These are phyloP conservation scores for Ammospiza nelsoni DNA, from an alignment of 2,113 vertebrate species.

Conservation along the genomic window DNA sequence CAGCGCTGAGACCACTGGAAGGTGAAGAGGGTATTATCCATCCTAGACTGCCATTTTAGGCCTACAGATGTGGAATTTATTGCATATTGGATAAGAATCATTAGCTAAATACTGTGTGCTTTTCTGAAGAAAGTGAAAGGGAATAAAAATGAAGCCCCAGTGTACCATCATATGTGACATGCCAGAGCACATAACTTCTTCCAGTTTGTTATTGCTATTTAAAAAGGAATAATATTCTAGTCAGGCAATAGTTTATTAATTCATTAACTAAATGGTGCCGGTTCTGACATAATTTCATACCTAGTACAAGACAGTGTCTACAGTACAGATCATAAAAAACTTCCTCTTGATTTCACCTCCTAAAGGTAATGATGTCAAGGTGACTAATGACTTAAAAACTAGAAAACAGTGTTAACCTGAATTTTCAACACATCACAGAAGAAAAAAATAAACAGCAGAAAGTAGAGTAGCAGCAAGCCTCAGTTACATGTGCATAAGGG, in stretches of 20 bases:
- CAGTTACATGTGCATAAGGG: background rate
- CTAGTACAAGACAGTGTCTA: background rate
- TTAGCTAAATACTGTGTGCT: background rate
- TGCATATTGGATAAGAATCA: background rate
- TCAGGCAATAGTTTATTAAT: background rate
- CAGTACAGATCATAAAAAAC: background rate
- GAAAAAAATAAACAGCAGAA: background rate
- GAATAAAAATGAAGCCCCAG: background rate
- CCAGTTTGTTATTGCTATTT: background rate
- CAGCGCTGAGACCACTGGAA: background rate
- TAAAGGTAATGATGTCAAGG: background rate
- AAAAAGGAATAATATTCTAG: background rate
- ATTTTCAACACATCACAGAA: background rate
- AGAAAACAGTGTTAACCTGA: background rate
- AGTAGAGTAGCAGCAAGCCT: background rate
- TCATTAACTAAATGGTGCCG: background rate
- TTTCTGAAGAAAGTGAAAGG: background rate
- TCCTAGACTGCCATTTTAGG: background rate
- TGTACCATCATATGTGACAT: background rate
- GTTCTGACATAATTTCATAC: background rate
- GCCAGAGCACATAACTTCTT: background rate
- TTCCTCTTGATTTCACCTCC: background rate
- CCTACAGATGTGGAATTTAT: background rate
- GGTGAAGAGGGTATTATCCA: background rate
- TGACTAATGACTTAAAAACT: background rate